Base-by-base conservation (phyloP, 2,888 invertebrate genomes). In the Spodoptera littoralis region DNA sequence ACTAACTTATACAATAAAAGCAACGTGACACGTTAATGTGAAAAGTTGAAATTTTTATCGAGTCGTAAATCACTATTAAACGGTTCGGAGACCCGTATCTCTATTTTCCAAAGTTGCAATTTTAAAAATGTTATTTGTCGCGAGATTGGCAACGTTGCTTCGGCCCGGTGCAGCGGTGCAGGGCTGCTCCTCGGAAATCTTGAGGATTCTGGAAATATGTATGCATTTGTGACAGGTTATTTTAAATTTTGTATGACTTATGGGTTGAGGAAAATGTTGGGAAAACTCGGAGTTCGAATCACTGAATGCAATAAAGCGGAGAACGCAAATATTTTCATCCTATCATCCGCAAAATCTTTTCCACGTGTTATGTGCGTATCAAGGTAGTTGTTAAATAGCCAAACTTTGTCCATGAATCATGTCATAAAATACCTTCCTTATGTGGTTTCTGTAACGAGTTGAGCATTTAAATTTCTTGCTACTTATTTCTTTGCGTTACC, bases 71-170 rank as follows among this genome's bases (percentile, higher is more conserved):
- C 80, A 80, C 58, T 74, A 65, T 78, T 78, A 81, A 77, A 73
- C 70, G 77, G 50, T 79, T 64, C 64, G 68, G 52, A 79, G 70
- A 68, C 46, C 42, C 72, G 76, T 82, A 80, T 81, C 78, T 79
- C 65, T 73, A 80, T 79, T 82, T 82, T 76, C 70, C 72, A 71
- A 80, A 74, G 74, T 77, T 77, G 77, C 77, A 71, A 80, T 80
- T 83, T 83, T 80, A 69, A 79, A 82, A 83, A 82, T 82, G 75
- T 81, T 82, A 79, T 79, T 75, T 80, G 82, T 73, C 65, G 72
- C 59, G 61, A 77, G 74, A 76, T 77, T 72, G 80, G 74, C 70
- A 68, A 60, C 67, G 48, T 42, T 46, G 74, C 60, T 49, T 27
- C 48, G 53, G 41, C 70, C 65, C 13, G 8, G 1, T 18, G 30